A percentile compares a stretch with the other conserved stretches of the same genome.
Evolutionary conservation across 2,888 invertebrate genomes (phyloP).

Genomic region (Noctua janthe): DNA sequence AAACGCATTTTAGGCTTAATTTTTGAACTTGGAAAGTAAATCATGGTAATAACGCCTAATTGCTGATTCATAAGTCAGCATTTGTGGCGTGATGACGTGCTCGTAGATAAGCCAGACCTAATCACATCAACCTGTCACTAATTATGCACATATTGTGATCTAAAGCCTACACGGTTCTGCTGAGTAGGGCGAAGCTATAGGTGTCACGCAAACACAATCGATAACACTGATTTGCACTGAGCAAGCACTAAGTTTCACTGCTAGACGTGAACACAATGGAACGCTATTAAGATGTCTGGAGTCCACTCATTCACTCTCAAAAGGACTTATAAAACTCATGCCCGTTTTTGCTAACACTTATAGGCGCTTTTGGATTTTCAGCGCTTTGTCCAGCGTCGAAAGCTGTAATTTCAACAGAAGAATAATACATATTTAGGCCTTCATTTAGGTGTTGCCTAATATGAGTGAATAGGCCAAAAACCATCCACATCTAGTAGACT

Average conservation of each 20-base stretch:
- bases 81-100: constrained; percentile 4
- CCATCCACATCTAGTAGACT: neutral
- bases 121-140: constrained; percentile 51
- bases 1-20: neutral
- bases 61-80: constrained; percentile 40
- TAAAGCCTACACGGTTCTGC: constrained; percentile 47
- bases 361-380: neutral
- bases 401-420: neutral
- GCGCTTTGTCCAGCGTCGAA: neutral
- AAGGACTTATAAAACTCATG: neutral
- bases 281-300: neutral
- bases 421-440: neutral
- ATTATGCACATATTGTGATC: constrained; percentile 58
- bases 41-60: neutral
- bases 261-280: neutral
- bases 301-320: neutral
- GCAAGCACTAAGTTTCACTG: neutral
- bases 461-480: neutral
- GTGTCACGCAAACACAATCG: constrained; percentile 8
- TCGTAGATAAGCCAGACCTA: constrained; percentile 42
- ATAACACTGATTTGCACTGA: constrained; percentile 30
- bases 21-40: neutral
- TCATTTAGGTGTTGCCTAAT: neutral
- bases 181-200: constrained; percentile 13
- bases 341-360: neutral